Evolutionary conservation across 2,797 vertebrate species (phyloP).

Genomic region (Crypturellus tataupa): DNA sequence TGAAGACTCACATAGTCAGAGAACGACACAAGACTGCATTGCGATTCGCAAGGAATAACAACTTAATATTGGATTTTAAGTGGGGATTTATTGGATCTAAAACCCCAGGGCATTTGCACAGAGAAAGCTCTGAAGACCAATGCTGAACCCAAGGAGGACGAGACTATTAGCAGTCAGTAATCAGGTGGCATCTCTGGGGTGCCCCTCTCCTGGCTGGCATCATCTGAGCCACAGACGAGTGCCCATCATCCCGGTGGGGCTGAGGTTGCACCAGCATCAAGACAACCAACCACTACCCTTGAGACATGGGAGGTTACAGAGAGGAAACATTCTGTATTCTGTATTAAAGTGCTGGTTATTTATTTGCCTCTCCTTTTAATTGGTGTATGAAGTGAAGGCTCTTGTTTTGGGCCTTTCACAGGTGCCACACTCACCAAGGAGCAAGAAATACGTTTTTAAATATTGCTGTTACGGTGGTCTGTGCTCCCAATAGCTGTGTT

Average conservation of each 20-base stretch:
- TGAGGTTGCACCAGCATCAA: too few species aligned
- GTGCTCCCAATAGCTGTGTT: not conserved
- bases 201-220: not conserved
- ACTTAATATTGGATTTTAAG: not conserved
- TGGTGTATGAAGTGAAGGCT: not conserved
- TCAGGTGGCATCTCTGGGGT: not conserved
- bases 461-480: not conserved
- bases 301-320: not conserved
- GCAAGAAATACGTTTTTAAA: not conserved
- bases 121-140: not conserved
- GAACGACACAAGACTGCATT: not conserved
- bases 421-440: not conserved
- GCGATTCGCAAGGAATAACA: not conserved
- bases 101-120: not conserved
- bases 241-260: not conserved
- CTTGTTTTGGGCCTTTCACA: fast-evolving
- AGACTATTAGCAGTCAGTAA: not conserved
- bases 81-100: not conserved
- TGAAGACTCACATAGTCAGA: not conserved
- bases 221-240: not conserved
- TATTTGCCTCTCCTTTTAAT: not conserved
- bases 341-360: not conserved
- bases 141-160: not conserved
- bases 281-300: not conserved
- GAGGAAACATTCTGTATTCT: not conserved